A percentile compares a stretch with the other conserved stretches of the same genome.
Conservation (phyloP, 37 sponge, comb jelly and placozoan genomes). For the Amphimedon queenslandica region DNA sequence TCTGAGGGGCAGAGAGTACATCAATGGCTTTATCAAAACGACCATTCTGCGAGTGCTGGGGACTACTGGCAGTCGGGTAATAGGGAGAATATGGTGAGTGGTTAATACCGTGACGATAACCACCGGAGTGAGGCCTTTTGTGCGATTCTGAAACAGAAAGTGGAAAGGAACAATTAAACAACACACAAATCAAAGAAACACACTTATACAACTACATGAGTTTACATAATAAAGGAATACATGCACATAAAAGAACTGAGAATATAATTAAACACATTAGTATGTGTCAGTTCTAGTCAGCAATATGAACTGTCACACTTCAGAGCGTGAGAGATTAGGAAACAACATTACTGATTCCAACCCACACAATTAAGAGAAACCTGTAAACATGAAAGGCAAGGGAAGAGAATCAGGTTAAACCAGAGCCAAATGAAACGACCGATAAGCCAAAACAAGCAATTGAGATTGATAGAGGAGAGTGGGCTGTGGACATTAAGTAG, state of each 20-base stretch:
- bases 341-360: no score
- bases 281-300: neutral
- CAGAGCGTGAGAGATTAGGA: no score
- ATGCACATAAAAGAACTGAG: neutral
- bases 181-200: neutral
- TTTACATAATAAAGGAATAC: neutral
- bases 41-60: neutral
- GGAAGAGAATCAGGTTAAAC: no score
- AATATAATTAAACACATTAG: neutral
- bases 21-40: neutral
- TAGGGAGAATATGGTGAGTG: neutral
- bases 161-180: neutral
- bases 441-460: no score
- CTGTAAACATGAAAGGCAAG: no score
- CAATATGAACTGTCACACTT: neutral
- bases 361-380: no score
- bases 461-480: no score
- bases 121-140: neutral
- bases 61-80: neutral
- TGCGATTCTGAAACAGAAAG: neutral
- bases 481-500: no score
- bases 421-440: no score
- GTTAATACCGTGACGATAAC: neutral
- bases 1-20: slow-evolving; percentile 11
- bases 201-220: neutral